Evolutionary conservation across 2,113 vertebrate species (phyloP).

Genomic region (Laticauda laticaudata): DNA sequence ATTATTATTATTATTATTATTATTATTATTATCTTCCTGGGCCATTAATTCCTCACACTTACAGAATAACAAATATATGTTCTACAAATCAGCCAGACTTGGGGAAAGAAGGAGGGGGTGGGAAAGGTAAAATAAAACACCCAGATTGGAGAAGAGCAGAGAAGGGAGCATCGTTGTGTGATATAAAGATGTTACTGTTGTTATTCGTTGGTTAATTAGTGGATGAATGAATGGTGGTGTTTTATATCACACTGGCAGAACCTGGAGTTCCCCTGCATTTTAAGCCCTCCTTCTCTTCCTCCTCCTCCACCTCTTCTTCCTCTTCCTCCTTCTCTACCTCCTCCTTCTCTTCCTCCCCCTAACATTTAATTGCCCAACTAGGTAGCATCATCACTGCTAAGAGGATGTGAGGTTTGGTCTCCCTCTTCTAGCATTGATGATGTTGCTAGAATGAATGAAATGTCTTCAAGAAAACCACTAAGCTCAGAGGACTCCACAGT

Average conservation of each 20-base stretch:
- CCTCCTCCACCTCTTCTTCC: not conserved
- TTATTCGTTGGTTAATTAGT: not conserved
- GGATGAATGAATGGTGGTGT: not conserved
- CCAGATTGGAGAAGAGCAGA: slow-evolving; percentile 30
- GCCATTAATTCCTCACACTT: slow-evolving; percentile 71
- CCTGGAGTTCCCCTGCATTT: not conserved
- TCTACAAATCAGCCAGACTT: slow-evolving; percentile 63
- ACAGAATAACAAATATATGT: slow-evolving; percentile 71
- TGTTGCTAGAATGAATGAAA: too few relatives aligned
- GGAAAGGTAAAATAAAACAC: not conserved
- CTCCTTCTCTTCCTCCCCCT: too few relatives aligned
- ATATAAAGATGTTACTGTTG: not conserved
- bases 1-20: not conserved
- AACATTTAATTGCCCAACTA: too few relatives aligned
- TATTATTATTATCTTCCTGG: slow-evolving; percentile 21
- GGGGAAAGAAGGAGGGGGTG: fast-evolving
- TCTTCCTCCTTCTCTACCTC: too few relatives aligned
- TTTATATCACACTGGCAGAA: not conserved
- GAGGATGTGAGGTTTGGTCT: too few relatives aligned
- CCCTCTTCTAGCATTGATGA: too few relatives aligned
- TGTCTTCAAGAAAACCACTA: too few relatives aligned
- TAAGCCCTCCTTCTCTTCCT: not conserved
- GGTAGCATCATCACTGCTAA: too few relatives aligned
- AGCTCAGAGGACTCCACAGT: too few relatives aligned
- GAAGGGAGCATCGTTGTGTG: slow-evolving; percentile 1